A percentile compares a stretch with the other conserved stretches of the same genome.
phyloP scores from a whole-genome alignment of 2,888 invertebrate species.

The Dermolepida albohirtum region DNA sequence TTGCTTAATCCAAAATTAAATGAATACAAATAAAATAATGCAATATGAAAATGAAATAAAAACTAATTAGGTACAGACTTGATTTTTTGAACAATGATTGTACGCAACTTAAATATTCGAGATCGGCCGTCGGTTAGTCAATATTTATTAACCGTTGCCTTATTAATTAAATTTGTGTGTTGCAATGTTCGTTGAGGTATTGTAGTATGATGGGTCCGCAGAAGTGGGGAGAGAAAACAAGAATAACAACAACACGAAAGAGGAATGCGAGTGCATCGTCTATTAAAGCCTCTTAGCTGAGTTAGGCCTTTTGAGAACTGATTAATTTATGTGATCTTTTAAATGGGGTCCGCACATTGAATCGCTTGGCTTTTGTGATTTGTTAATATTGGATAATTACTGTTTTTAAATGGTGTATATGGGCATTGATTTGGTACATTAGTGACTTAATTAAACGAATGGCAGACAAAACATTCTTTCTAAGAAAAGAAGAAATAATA shows the following conservation, averaged over 20 bases:
- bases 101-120: too few species aligned
- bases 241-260: conserved; percentile 4
- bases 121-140: neutral
- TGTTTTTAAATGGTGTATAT: conserved; percentile 15
- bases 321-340: conserved; percentile 25
- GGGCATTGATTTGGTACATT: conserved; percentile 3
- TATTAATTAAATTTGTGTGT: conserved; percentile 18
- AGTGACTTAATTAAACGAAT: too few species aligned
- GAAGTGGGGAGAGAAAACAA: conserved; percentile 15
- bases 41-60: too few species aligned
- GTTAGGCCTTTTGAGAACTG: conserved; percentile 17
- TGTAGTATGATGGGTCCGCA: conserved; percentile 14
- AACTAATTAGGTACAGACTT: too few species aligned
- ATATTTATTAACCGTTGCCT: conserved; percentile 4
- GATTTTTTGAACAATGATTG: too few species aligned
- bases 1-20: too few species aligned
- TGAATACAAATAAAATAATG: too few species aligned
- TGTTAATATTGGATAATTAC: conserved; percentile 18
- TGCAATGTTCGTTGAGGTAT: conserved; percentile 8
- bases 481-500: too few species aligned
- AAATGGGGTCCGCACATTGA: conserved; percentile 15
- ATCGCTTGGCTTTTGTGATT: conserved; percentile 22
- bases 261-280: conserved; percentile 25
- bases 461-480: too few species aligned
- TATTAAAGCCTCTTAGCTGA: conserved; percentile 15